Percentiles rank a stretch among this genome's conserved stretches.
Conservation (phyloP, 2,113 vertebrate species). For the Neotoma lepida region DNA sequence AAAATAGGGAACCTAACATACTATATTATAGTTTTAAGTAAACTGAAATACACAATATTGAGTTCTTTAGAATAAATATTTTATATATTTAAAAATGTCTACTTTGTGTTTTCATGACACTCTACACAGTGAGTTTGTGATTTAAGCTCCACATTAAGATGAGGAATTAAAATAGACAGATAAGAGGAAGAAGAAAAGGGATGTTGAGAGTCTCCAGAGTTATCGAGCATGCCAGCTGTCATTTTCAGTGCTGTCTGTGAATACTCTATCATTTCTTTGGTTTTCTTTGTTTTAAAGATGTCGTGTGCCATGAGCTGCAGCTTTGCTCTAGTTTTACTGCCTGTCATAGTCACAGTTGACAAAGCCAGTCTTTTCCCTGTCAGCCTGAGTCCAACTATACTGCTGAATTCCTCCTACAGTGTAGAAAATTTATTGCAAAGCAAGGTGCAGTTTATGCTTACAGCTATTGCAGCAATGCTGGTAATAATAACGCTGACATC, state of each 20-base stretch:
- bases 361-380: conserved; percentile 61
- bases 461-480: conserved; percentile 35
- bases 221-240: neutral
- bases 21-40: neutral
- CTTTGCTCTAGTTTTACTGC: conserved; percentile 63
- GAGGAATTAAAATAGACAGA: neutral
- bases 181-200: neutral
- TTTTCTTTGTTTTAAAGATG: conserved; percentile 71
- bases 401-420: conserved; percentile 42
- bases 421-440: conserved; percentile 67
- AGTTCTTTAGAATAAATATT: neutral
- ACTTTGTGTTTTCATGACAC: neutral
- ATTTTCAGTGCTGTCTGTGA: conserved; percentile 15
- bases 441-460: conserved; percentile 64
- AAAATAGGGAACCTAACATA: neutral
- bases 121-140: neutral
- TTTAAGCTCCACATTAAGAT: neutral
- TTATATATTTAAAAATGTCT: neutral
- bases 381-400: conserved; percentile 51
- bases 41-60: neutral
- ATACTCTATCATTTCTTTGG: neutral
- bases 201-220: neutral
- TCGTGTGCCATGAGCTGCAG: conserved; percentile 33
- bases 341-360: conserved; percentile 69
- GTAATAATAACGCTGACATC: conserved; percentile 63